These are phyloP conservation scores for Archegozetes longisetosus DNA, from an alignment of 1,140 invertebrate species.

Conservation along the genomic window DNA sequence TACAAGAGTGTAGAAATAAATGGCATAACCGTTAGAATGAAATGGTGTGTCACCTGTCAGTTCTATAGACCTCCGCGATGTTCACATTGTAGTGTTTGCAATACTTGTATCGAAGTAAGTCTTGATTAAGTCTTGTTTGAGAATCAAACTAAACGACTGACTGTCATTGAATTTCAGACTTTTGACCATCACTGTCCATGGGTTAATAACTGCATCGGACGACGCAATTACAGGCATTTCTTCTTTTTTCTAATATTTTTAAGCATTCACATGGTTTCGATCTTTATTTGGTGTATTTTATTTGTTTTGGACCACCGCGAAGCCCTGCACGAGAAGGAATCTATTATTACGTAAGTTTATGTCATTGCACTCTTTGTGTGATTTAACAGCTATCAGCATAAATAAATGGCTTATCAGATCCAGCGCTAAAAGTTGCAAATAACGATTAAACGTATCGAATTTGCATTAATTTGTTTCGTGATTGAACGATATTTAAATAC, in stretches of 20 bases:
- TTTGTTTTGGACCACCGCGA: slow-evolving; percentile 70
- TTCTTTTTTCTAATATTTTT: slow-evolving; percentile 94
- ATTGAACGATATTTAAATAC: no score
- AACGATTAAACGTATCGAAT: no score
- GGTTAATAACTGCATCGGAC: slow-evolving; percentile 99
- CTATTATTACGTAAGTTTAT: slow-evolving; percentile 70
- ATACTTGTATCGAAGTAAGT: slow-evolving; percentile 91
- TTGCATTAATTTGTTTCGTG: no score
- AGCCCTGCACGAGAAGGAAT: slow-evolving; percentile 54
- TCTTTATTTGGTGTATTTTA: slow-evolving; percentile 80
- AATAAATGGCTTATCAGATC: no score
- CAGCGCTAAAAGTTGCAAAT: no score
- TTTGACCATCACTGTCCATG: slow-evolving; percentile 99
- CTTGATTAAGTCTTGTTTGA: background rate
- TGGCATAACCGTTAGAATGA: slow-evolving; percentile 95
- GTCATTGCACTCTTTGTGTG: no score
- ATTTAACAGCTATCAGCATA: no score
- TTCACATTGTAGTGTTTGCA: slow-evolving; percentile 97
- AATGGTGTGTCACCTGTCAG: slow-evolving; percentile 99
- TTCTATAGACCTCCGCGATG: slow-evolving; percentile 96
- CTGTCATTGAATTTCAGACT: slow-evolving; percentile 44
- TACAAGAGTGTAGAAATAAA: slow-evolving; percentile 98
- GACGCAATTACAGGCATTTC: slow-evolving; percentile 95
- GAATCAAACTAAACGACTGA: background rate
- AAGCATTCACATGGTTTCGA: slow-evolving; percentile 90